Percentiles rank a stretch among this genome's conserved stretches.
Conservation (phyloP, 2,797 vertebrate species). For the Leptodactylus fallax region DNA sequence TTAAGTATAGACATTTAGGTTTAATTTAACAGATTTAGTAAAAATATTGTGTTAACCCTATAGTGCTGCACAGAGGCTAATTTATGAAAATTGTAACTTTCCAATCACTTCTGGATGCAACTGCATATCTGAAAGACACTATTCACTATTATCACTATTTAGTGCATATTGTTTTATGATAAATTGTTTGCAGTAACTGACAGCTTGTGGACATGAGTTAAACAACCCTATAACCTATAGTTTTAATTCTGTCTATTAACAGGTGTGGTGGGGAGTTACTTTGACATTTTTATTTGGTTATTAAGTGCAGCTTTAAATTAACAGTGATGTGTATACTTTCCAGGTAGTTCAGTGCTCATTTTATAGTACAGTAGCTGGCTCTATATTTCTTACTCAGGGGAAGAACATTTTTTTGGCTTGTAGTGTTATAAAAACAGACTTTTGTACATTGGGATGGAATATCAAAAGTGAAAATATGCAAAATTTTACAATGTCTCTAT, state of each 20-base stretch:
- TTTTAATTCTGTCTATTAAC: slow-evolving; percentile 42
- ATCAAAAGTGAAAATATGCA: neutral
- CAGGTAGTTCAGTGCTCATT: slow-evolving; percentile 16
- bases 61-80: neutral
- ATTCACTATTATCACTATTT: neutral
- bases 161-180: slow-evolving; percentile 6
- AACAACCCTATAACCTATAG: neutral
- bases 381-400: neutral
- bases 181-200: slow-evolving; percentile 27
- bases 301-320: slow-evolving; percentile 39
- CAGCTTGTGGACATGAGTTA: slow-evolving; percentile 6
- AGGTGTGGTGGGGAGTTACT: slow-evolving; percentile 50
- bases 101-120: neutral
- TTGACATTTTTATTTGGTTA: slow-evolving; percentile 53
- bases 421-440: neutral
- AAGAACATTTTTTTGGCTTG: neutral
- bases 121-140: neutral
- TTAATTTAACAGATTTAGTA: too few species aligned
- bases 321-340: slow-evolving; percentile 37
- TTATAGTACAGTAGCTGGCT: slow-evolving; percentile 22
- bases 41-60: too few species aligned
- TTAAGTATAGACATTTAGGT: too few species aligned
- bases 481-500: neutral
- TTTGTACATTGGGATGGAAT: neutral
- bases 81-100: neutral